Conservation (phyloP, 1,140 invertebrate species). For the Mamestra configurata region DNA sequence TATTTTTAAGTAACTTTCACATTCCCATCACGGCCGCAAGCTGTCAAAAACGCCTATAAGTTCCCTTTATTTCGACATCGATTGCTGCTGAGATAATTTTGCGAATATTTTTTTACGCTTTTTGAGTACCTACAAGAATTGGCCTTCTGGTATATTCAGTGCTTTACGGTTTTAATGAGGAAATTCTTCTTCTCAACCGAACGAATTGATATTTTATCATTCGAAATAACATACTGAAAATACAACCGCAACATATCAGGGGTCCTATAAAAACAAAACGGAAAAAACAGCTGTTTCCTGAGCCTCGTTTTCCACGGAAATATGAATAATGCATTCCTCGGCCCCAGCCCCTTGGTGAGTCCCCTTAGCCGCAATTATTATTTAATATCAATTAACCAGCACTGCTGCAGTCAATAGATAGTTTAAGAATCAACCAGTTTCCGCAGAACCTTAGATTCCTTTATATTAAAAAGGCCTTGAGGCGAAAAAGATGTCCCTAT, state of each 20-base stretch:
- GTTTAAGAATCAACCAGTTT: conserved; percentile 53
- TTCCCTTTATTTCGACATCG: too few species aligned
- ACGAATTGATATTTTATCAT: background rate
- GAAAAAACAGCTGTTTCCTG: conserved; percentile 61
- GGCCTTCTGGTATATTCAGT: too few species aligned
- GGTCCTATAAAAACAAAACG: conserved; percentile 46
- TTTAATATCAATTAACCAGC: conserved; percentile 73
- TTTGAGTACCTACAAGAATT: too few species aligned
- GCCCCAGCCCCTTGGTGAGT: conserved; percentile 51
- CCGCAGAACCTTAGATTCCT: conserved; percentile 32
- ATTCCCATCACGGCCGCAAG: too few species aligned
- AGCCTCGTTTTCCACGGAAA: conserved; percentile 52
- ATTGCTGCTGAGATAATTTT: too few species aligned
- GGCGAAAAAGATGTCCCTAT: conserved; percentile 24
- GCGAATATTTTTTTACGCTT: too few species aligned
- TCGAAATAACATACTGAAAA: conserved; percentile 4
- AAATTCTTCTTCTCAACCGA: background rate
- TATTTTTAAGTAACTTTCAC: too few species aligned
- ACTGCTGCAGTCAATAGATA: conserved; percentile 45
- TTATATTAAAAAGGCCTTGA: background rate
- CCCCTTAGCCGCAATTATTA: conserved; percentile 62
- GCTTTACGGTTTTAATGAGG: too few species aligned
- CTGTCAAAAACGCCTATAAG: too few species aligned
- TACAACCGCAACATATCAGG: background rate
- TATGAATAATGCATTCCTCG: conserved; percentile 63